Conservation (phyloP, 2,113 vertebrate species). For the Alligator sinensis region DNA sequence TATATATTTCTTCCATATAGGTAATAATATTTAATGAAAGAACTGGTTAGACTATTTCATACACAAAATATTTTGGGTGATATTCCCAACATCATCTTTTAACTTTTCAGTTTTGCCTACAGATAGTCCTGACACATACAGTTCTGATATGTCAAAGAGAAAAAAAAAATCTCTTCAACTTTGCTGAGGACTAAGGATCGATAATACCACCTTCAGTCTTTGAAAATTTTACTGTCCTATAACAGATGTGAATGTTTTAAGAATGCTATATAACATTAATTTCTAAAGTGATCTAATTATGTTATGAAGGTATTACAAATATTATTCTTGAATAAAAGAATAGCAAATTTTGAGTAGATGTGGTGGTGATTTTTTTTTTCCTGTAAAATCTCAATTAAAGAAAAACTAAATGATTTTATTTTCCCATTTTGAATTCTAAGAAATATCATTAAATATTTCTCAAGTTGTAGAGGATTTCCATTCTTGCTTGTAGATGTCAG, state of each 20-base stretch:
- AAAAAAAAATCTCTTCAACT: background rate
- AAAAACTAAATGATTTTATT: background rate
- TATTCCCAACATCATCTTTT: background rate
- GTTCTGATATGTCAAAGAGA: background rate
- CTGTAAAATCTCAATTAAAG: no score
- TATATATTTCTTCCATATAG: background rate
- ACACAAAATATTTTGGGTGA: background rate
- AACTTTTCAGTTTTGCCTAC: background rate
- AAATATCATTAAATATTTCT: constrained; percentile 27
- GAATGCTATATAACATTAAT: background rate
- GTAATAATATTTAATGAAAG: background rate
- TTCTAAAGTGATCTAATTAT: background rate
- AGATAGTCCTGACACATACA: background rate
- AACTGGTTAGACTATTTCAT: background rate
- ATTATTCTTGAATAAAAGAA: background rate
- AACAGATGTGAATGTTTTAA: background rate
- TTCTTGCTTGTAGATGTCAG: background rate
- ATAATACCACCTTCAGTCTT: background rate
- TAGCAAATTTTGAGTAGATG: background rate
- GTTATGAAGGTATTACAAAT: background rate
- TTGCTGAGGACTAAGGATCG: background rate
- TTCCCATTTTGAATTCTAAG: background rate
- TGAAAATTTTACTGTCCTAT: background rate
- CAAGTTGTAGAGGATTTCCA: constrained; percentile 8
- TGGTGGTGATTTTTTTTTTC: background rate